Evolutionary conservation across 2,888 invertebrate species (phyloP).

Genomic region (Sericinus montela): DNA sequence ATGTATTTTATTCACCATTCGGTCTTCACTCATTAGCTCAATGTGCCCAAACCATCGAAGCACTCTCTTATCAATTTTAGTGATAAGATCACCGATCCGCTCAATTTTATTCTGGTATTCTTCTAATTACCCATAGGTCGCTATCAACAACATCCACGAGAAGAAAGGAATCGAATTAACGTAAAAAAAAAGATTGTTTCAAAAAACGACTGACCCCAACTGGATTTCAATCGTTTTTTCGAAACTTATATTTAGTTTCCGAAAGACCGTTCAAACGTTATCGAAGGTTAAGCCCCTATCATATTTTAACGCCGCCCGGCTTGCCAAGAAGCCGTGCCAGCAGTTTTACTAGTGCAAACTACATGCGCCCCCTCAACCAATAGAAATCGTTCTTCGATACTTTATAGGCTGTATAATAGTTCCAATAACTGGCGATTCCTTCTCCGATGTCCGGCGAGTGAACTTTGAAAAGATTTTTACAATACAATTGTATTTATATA

Average conservation of each 20-base stretch:
- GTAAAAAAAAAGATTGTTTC: no score
- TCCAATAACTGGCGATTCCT: conserved; percentile 4
- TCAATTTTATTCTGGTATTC: no score
- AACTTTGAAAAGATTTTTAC: no score
- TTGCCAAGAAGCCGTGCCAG: conserved; percentile 28
- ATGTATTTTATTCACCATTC: no score
- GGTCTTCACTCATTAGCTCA: no score
- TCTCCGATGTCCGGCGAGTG: neutral
- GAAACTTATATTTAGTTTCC: conserved; percentile 12
- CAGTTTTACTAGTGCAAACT: conserved; percentile 27
- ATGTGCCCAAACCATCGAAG: no score
- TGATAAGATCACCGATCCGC: no score
- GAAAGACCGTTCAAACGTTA: conserved; percentile 14
- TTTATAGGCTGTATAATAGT: conserved; percentile 12
- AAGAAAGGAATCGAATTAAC: no score
- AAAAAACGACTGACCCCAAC: neutral
- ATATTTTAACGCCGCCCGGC: conserved; percentile 23
- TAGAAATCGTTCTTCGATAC: conserved; percentile 16
- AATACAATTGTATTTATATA: no score
- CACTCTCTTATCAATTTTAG: no score
- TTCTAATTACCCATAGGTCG: no score
- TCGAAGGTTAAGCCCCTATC: conserved; percentile 22
- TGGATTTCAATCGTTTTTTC: neutral
- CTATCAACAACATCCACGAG: no score
- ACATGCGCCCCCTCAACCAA: conserved; percentile 22